phyloP scores from a whole-genome alignment of 2,888 invertebrate genomes.

The Pyrrhosoma nymphula region DNA sequence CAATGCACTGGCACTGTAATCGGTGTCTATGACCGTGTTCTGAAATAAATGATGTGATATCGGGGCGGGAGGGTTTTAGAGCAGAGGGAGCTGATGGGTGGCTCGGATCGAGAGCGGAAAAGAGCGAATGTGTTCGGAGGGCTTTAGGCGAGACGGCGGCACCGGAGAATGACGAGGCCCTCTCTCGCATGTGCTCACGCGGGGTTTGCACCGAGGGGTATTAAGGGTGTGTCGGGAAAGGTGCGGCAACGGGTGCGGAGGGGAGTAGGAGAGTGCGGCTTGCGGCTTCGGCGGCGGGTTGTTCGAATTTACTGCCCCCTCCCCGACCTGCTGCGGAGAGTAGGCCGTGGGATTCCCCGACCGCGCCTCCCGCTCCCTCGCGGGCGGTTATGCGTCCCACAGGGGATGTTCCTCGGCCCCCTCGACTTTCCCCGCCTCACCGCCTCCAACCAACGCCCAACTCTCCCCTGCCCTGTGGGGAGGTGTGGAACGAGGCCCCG shows the following conservation, averaged over 20 bases:
- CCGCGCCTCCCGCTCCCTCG: neutral
- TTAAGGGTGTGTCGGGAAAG: neutral
- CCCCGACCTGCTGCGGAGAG: neutral
- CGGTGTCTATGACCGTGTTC: neutral
- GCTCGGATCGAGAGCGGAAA: neutral
- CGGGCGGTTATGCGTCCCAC: constrained; percentile 42
- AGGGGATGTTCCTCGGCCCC: neutral
- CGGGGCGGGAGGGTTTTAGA: too few species aligned
- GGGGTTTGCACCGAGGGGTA: neutral
- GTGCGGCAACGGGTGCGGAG: neutral
- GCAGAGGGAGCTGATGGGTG: neutral
- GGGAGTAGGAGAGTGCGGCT: neutral
- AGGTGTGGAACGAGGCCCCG: neutral
- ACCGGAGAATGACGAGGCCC: neutral
- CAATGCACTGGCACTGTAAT: too few species aligned
- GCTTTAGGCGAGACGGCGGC: neutral
- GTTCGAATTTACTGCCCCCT: constrained; percentile 52
- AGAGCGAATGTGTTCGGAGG: neutral
- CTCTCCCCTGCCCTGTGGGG: neutral
- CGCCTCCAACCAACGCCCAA: neutral
- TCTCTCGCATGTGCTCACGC: neutral
- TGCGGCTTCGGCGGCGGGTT: constrained; percentile 14
- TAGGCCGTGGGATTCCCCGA: neutral
- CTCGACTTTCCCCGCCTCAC: neutral
- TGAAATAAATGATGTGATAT: neutral